Base-by-base conservation (phyloP, 2,888 invertebrate genomes). In the Cantharis lateralis region DNA sequence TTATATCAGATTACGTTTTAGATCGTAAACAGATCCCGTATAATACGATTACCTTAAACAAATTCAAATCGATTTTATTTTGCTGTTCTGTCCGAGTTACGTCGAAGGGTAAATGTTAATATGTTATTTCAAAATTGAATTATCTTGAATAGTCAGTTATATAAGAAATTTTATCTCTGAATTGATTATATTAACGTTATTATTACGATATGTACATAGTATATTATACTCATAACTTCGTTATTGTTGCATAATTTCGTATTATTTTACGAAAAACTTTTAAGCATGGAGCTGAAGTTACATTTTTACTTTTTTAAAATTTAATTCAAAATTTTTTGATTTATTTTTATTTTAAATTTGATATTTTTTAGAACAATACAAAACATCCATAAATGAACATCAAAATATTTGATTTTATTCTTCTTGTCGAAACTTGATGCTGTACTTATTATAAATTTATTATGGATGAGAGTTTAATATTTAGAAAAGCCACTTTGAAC, bases 11-110 rank as follows among this genome's bases (percentile, higher is more conserved):
- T 77, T 77, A 74, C 74, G 63, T 71, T 74, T 74, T 68, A 74
- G 74, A 77, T 74, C 74, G 77, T 77, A 77, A 77, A 74, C 77
- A 77, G 74, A 74, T 77, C 74, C 74, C 66, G 62, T 74, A 74
- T 77, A 74, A 74, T 77, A 68, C 70, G 77, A 77, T 74, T 77
- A 77, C 74, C 62, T 63, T 26, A 48, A 7, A 70, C 18, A 74
- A 68, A 74, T 68, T 71, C 62, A 74, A 77, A 77, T 77, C 77
- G 77, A 77, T 77, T 77, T 77, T 69, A 74, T 68, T 48, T 48
- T 48, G 48, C 48, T 48, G 48, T 48, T 48, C n/a, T 48, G 48
- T 48, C 48, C 48, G 13, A 48, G 48, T 48, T n/a, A n/a, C n/a
- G n/a, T 48, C n/a, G 48, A 48, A 48, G n/a, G 48, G n/a, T 48